Evolutionary conservation across 1,140 invertebrate species (phyloP), one percentile per base, ranked within the genome.

Genomic region (Sinonovacula constricta): DNA sequence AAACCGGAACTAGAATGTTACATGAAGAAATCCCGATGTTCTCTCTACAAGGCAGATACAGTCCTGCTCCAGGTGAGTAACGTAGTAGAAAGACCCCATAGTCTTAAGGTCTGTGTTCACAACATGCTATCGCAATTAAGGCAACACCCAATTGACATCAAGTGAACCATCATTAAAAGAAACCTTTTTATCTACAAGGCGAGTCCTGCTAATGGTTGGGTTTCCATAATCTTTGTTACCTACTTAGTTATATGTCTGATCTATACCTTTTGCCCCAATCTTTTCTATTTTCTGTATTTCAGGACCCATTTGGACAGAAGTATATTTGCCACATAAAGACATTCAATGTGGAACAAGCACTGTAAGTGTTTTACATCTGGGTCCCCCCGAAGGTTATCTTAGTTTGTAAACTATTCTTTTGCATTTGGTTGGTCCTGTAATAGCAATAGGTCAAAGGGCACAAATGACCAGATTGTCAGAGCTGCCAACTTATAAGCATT

Each of bases 1-100:
- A 95, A 94, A 90, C 96, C 96, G 0, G 94, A 94, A 60, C 93
- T 95, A 90, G 92, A 94, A 83, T 91, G 98, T n/a, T 94, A 95
- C 71, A 92, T 93, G 3, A 97, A 95, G 1, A 94, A 96, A 85
- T 90, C 89, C 30, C 91, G 91, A 79, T 96, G 95, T 86, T 87
- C 93, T 49, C 92, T 98, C 33, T 92, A 92, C 57, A 86, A 92
- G 22, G 96, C 97, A 0, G 93, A 95, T 31, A 94, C 94, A 88
- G 92, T 98, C 49, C 90, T 98, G 18, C 92, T 97, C 76, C 93
- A 95, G 84, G 95, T 95, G 92, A 76, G 79, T 45, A 45, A 45
- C 39, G 39, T 45, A 45, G 39, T 45, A n/a, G n/a, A n/a, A n/a
- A n/a, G n/a, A n/a, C n/a, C n/a, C n/a, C n/a, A n/a, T n/a, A n/a